phyloP scores from a whole-genome alignment of 2,797 vertebrate genomes.

The Antrozous pallidus region DNA sequence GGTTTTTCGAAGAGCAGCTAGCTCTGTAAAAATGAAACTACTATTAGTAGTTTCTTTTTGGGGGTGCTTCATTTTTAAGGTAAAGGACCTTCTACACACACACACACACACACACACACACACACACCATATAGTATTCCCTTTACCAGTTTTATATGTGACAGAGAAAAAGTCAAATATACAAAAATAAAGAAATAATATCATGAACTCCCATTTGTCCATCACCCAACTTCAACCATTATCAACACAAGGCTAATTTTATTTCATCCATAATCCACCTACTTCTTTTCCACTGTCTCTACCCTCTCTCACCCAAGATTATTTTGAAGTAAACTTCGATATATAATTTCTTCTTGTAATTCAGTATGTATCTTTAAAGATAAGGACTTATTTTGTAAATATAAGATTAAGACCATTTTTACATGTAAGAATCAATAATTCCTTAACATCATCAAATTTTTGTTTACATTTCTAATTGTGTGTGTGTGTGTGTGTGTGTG shows the following conservation, averaged over 20 bases:
- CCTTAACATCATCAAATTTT: background rate
- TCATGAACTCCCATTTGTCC: background rate
- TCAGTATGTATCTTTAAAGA: background rate
- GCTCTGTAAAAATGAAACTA: slow-evolving; percentile 8
- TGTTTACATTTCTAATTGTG: background rate
- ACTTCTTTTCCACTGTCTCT: background rate
- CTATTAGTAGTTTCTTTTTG: background rate
- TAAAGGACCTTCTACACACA: background rate
- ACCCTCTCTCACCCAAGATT: background rate
- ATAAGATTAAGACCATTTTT: background rate
- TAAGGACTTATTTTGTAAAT: slow-evolving; percentile 30
- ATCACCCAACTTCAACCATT: background rate
- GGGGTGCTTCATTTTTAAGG: background rate
- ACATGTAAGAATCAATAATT: background rate
- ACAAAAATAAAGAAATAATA: slow-evolving; percentile 30
- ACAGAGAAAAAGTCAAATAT: slow-evolving; percentile 23
- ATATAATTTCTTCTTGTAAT: slow-evolving; percentile 2
- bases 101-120: background rate
- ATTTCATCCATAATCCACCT: background rate
- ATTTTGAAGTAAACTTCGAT: slow-evolving; percentile 4
- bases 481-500: no score
- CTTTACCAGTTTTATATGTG: slow-evolving; percentile 20
- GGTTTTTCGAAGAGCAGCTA: slow-evolving; percentile 32
- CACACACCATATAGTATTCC: background rate
- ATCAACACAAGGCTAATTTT: background rate